These are phyloP conservation scores for Echeneis naucrates DNA, from an alignment of 2,797 vertebrate genomes.

Conservation along the genomic window DNA sequence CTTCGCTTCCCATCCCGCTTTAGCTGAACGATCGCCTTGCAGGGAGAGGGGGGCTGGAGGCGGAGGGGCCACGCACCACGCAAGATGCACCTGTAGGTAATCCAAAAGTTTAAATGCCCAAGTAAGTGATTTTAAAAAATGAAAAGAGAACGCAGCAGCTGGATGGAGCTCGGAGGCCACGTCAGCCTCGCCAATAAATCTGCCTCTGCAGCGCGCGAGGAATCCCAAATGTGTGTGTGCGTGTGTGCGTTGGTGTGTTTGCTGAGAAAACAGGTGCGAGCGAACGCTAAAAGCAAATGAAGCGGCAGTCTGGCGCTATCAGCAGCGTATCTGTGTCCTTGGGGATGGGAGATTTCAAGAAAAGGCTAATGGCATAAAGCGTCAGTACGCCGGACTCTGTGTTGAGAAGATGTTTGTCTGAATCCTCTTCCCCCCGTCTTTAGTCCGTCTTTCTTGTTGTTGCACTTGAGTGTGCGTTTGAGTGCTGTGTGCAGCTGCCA, in stretches of 20 bases:
- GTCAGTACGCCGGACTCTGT: too few species aligned
- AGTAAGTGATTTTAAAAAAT: constrained; percentile 10
- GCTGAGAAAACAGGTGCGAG: not conserved
- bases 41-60: not conserved
- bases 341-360: not conserved
- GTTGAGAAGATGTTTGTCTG: too few species aligned
- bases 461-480: too few species aligned
- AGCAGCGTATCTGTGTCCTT: not conserved
- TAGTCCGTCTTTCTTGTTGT: too few species aligned
- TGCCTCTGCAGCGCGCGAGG: not conserved
- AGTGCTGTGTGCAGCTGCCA: too few species aligned
- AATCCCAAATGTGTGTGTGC: not conserved
- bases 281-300: not conserved
- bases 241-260: not conserved
- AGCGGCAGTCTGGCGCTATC: not conserved
- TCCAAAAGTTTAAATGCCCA: not conserved
- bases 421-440: too few species aligned
- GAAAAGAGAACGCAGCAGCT: not conserved
- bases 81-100: not conserved
- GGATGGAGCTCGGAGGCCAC: not conserved
- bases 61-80: not conserved
- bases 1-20: constrained; percentile 10
- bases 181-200: not conserved
- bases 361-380: not conserved
- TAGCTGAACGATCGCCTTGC: not conserved